Conservation (phyloP, 2,113 vertebrate genomes). For the Opisthocomus hoazin region DNA sequence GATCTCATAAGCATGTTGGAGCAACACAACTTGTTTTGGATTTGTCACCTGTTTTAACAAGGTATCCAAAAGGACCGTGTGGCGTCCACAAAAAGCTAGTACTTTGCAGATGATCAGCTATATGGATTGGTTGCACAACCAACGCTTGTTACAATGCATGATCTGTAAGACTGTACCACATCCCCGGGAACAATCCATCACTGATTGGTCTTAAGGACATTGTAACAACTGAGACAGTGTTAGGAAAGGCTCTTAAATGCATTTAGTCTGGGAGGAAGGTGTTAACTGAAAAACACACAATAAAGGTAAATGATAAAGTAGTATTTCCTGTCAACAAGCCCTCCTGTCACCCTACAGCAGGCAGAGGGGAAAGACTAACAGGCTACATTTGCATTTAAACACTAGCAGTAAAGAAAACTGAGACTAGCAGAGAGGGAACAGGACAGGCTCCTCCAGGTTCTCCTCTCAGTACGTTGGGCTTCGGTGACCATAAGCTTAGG, state of each 20-base stretch:
- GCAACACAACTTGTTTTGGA: neutral
- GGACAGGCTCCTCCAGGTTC: neutral
- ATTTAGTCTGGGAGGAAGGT: neutral
- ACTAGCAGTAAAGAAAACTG: neutral
- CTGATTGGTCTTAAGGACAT: rapidly evolving
- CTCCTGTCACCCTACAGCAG: neutral
- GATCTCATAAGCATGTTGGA: neutral
- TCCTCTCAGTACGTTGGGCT: neutral
- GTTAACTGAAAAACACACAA: neutral
- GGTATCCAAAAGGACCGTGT: neutral
- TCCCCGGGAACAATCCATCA: neutral
- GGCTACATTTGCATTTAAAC: neutral
- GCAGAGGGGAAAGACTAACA: neutral
- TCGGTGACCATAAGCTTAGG: neutral
- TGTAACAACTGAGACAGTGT: neutral
- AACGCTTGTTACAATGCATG: neutral
- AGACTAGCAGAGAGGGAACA: neutral
- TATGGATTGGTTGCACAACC: neutral
- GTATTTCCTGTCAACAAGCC: neutral
- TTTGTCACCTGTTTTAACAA: neutral
- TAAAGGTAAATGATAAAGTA: neutral
- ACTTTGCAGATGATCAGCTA: neutral
- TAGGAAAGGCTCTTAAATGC: neutral
- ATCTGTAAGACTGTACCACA: neutral
- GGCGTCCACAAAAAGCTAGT: neutral